A percentile compares a stretch with the other conserved stretches of the same genome.
These are phyloP conservation scores for Ara ararauna DNA, from an alignment of 2,797 vertebrate genomes.

Conservation along the genomic window DNA sequence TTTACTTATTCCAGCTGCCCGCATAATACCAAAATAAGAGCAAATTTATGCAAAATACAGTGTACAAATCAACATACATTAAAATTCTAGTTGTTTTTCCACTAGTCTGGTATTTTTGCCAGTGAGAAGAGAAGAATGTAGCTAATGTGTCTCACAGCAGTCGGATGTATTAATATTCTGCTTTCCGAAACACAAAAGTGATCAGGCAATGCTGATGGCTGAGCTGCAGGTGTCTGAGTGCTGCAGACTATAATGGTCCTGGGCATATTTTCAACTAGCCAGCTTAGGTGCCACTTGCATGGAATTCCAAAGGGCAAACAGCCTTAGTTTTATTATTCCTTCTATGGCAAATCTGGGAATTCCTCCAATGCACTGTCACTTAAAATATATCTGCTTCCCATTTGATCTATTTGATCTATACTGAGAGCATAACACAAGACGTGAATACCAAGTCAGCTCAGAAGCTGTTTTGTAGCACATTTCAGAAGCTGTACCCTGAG, in stretches of 20 bases:
- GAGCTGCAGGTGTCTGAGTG: neutral
- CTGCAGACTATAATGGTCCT: neutral
- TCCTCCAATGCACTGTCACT: neutral
- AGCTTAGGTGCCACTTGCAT: neutral
- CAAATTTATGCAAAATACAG: constrained; percentile 29
- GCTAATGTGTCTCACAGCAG: neutral
- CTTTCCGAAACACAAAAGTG: constrained; percentile 6
- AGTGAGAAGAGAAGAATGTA: neutral
- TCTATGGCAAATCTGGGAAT: neutral
- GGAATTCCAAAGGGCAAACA: neutral
- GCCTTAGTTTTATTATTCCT: neutral
- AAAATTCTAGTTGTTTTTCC: constrained; percentile 17
- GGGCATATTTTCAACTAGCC: neutral
- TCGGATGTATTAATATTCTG: neutral
- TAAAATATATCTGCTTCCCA: neutral
- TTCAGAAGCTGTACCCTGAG: neutral
- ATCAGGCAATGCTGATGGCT: neutral
- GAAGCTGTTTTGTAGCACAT: neutral
- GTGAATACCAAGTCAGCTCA: neutral
- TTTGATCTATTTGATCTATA: neutral
- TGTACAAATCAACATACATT: neutral
- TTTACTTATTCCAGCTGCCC: constrained; percentile 28
- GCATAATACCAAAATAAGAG: constrained; percentile 25
- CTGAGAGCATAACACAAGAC: neutral
- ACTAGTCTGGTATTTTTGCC: neutral